Conservation (phyloP, 2,888 invertebrate genomes). For the Pantelozetes paolii region DNA sequence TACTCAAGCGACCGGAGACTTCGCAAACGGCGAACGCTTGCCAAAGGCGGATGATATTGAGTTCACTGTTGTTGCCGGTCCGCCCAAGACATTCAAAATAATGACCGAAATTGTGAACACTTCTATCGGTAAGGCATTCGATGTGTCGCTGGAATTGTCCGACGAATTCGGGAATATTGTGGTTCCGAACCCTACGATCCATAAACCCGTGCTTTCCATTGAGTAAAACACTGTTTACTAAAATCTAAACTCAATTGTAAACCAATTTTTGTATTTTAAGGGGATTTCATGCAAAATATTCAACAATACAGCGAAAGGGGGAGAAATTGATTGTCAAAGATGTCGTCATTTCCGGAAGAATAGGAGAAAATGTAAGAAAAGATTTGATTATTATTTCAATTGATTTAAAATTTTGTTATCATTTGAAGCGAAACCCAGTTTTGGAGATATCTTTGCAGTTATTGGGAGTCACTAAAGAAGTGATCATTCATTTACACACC, state of each 20-base stretch:
- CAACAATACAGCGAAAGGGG: background rate
- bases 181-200: background rate
- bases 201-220: background rate
- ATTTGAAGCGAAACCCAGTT: background rate
- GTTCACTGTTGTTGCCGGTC: background rate
- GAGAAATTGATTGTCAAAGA: background rate
- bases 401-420: background rate
- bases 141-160: background rate
- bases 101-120: background rate
- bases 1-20: background rate
- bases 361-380: background rate
- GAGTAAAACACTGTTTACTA: background rate
- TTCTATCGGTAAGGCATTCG: background rate
- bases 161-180: background rate
- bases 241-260: background rate
- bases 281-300: background rate
- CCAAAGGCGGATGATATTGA: background rate
- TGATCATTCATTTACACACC: background rate
- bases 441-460: background rate
- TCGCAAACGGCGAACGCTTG: background rate
- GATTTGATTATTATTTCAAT: background rate
- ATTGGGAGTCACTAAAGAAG: background rate
- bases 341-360: background rate
- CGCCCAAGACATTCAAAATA: background rate
- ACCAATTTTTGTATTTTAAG: background rate